Conservation (phyloP, 2,113 vertebrate genomes). For the Phoenicopterus ruber region DNA sequence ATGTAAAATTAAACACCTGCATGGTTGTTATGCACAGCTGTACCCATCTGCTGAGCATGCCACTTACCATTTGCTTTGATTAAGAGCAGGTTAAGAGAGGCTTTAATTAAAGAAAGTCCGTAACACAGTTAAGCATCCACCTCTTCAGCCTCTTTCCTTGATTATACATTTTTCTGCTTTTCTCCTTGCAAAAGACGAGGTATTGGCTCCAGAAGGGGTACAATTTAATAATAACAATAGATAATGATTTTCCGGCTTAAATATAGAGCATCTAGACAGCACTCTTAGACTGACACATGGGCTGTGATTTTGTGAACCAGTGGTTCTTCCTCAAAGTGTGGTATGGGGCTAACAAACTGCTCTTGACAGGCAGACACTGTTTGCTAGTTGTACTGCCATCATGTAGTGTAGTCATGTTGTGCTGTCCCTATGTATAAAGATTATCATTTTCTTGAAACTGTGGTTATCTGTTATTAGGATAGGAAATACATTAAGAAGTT, state of each 20-base stretch:
- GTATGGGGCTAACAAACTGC: background rate
- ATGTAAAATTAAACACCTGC: slow-evolving; percentile 55
- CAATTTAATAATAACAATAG: background rate
- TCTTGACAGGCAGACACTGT: background rate
- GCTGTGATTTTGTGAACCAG: background rate
- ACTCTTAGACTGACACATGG: background rate
- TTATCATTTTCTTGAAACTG: background rate
- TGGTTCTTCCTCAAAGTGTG: background rate
- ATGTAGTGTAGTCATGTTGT: background rate
- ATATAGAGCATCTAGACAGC: background rate
- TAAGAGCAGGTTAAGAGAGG: slow-evolving; percentile 56
- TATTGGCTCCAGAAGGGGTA: background rate
- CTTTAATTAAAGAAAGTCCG: slow-evolving; percentile 52
- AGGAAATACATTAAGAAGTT: background rate
- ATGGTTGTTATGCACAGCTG: slow-evolving; percentile 54
- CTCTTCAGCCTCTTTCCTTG: slow-evolving; percentile 14
- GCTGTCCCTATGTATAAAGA: background rate
- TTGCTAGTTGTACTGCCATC: background rate
- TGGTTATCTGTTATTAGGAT: background rate
- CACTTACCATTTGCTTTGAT: slow-evolving; percentile 52
- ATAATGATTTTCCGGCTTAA: background rate
- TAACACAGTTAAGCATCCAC: slow-evolving; percentile 13
- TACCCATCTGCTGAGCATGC: slow-evolving; percentile 51
- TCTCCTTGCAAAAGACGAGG: background rate
- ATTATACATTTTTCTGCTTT: slow-evolving; percentile 25